Conservation (phyloP, 2,797 vertebrate genomes). For the Sebastes vulpes region DNA sequence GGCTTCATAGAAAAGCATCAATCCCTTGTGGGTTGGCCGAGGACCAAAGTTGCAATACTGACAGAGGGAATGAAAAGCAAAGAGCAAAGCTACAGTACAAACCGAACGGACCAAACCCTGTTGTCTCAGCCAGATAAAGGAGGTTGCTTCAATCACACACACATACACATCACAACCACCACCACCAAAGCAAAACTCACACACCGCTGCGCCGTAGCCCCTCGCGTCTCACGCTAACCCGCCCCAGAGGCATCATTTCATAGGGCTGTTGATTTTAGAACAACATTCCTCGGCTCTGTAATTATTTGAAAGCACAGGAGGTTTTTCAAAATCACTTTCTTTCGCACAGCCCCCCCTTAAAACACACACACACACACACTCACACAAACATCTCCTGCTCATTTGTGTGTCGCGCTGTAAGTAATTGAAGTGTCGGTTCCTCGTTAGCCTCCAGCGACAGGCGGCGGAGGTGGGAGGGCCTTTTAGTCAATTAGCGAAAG, state of each 20-base stretch:
- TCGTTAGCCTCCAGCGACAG: constrained; percentile 47
- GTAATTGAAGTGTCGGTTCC: constrained; percentile 69
- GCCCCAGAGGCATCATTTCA: constrained; percentile 63
- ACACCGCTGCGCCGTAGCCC: background rate
- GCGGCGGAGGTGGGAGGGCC: constrained; percentile 25
- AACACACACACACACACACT: background rate
- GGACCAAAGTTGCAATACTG: constrained; percentile 47
- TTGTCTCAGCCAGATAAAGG: constrained; percentile 25
- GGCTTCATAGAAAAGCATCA: constrained; percentile 42
- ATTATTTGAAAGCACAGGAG: constrained; percentile 76
- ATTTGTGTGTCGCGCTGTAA: constrained; percentile 61
- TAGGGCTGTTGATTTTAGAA: constrained; percentile 70
- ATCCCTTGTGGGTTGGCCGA: constrained; percentile 28
- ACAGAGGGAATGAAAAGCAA: constrained; percentile 46
- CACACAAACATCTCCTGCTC: constrained; percentile 39
- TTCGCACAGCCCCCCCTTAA: background rate
- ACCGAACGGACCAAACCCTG: constrained; percentile 27
- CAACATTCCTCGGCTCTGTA: constrained; percentile 72
- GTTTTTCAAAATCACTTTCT: constrained; percentile 61
- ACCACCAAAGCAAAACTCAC: constrained; percentile 16
- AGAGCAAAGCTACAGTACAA: constrained; percentile 25
- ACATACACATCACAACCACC: background rate
- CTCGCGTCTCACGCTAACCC: constrained; percentile 41
- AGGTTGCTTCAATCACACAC: constrained; percentile 1
- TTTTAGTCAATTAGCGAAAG: constrained; percentile 67